A percentile compares a stretch with the other conserved stretches of the same genome.
These are phyloP conservation scores for Spodoptera litura DNA, from an alignment of 1,140 invertebrate genomes.

Conservation along the genomic window DNA sequence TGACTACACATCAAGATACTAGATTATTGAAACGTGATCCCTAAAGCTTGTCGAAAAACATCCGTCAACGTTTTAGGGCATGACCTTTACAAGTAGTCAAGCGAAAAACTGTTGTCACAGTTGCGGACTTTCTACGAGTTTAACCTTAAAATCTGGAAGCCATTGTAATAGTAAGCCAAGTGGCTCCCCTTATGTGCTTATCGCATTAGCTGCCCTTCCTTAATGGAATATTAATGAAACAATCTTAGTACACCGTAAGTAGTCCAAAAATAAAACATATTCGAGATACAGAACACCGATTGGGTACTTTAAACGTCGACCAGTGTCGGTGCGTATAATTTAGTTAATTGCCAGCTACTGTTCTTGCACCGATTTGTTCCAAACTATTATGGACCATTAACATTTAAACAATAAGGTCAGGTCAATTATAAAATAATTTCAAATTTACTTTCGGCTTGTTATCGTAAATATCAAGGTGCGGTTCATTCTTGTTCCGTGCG, in stretches of 20 bases:
- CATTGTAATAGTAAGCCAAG: constrained; percentile 26
- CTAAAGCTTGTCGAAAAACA: neutral
- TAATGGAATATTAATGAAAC: constrained; percentile 26
- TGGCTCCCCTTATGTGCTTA: constrained; percentile 24
- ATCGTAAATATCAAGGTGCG: constrained; percentile 29
- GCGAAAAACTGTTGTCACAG: neutral
- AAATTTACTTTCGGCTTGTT: constrained; percentile 21
- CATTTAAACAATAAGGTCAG: constrained; percentile 32
- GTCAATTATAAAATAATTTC: constrained; percentile 30
- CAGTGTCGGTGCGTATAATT: constrained; percentile 13
- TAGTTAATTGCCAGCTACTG: constrained; percentile 36
- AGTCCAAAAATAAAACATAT: constrained; percentile 36
- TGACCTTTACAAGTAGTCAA: neutral
- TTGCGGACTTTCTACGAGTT: neutral
- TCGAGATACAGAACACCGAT: constrained; percentile 16
- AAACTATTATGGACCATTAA: constrained; percentile 6
- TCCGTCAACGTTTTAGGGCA: neutral
- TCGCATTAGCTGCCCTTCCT: constrained; percentile 13
- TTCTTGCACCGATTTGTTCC: constrained; percentile 25
- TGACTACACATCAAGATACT: neutral
- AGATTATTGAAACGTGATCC: neutral
- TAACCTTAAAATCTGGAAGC: constrained; percentile 25
- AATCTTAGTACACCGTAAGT: neutral
- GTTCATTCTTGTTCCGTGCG: constrained; percentile 4
- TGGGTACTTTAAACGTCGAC: constrained; percentile 22